Base-by-base conservation (phyloP, 2,797 vertebrate species). In the Ataeniobius toweri region DNA sequence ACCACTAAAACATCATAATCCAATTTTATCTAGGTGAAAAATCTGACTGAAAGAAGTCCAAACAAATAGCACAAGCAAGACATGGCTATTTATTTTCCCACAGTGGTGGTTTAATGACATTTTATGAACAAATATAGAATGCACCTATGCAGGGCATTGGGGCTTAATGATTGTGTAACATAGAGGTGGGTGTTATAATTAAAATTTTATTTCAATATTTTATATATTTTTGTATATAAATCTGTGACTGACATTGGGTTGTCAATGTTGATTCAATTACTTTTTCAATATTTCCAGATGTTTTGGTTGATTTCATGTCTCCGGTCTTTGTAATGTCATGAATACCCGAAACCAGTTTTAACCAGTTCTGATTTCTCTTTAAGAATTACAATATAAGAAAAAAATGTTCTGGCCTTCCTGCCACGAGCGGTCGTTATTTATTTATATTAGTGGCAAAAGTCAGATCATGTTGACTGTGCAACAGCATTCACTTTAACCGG, bases 11-110 rank as follows among this genome's bases (percentile, higher is more conserved):
- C 51, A 20, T 86, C 20, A 9, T 50, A 61, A 73, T 83, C 76
- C 73, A 74, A 71, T 81, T 59, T 74, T 76, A 79, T 77, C 73
- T 39, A 3, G n/a, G 65, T 44, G 14, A 22, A 53, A 41, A 85
- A 67, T 74, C 22, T 75, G 14, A 78, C 22, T 26, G 20, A 50
- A 22, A 63, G 31, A 4, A 48, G 50, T 2, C 14, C 44, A 68
- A 70, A 74, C 14, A 48, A n/a, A 78, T 3, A 74, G 61, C 44
- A 67, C 14, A 36, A 53, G 55, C 50, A 24, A 65, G 8, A 18
- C 14, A 48, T 6, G 28, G 6, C 13, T 41, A 56, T 22, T 41
- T 22, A 26, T 20, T 46, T 9, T 63, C 69, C 59, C 41, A 31
- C 51, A 31, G 65, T 44, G 63, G 31, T 63, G 46, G 20, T 41